These are phyloP conservation scores for Dipodomys ordii DNA, from an alignment of 2,113 vertebrate species.

Conservation along the genomic window DNA sequence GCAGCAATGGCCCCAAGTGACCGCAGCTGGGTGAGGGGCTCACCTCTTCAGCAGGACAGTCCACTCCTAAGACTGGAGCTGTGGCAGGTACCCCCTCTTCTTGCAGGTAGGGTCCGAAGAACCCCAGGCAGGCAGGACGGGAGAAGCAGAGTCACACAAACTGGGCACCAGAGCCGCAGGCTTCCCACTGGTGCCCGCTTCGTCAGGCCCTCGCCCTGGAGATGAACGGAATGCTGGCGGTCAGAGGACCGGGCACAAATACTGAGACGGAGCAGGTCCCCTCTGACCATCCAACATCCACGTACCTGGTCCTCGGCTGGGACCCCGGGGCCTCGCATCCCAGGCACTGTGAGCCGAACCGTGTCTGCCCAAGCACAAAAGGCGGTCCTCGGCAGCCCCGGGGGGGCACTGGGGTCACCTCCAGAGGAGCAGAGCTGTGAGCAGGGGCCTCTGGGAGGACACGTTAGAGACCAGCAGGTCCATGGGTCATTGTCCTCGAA, in stretches of 20 bases:
- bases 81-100: rapidly evolving
- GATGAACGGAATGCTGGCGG: background rate
- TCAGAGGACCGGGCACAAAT: background rate
- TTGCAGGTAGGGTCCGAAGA: background rate
- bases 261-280: rapidly evolving
- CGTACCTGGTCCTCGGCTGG: background rate
- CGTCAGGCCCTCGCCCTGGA: background rate
- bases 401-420: too few species aligned
- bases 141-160: background rate
- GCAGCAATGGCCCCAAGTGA: rapidly evolving
- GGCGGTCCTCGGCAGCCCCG: rapidly evolving
- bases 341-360: too few species aligned
- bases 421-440: background rate
- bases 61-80: rapidly evolving
- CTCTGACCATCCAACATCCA: background rate
- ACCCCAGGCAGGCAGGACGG: rapidly evolving
- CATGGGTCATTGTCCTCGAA: background rate
- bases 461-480: background rate
- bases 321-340: background rate
- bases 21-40: background rate
- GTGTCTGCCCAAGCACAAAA: background rate
- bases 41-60: background rate
- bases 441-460: background rate
- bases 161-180: rapidly evolving
- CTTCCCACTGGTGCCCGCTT: too few species aligned